phyloP scores from a whole-genome alignment of 2,888 invertebrate genomes.

The Tanytarsus gracilentus region DNA sequence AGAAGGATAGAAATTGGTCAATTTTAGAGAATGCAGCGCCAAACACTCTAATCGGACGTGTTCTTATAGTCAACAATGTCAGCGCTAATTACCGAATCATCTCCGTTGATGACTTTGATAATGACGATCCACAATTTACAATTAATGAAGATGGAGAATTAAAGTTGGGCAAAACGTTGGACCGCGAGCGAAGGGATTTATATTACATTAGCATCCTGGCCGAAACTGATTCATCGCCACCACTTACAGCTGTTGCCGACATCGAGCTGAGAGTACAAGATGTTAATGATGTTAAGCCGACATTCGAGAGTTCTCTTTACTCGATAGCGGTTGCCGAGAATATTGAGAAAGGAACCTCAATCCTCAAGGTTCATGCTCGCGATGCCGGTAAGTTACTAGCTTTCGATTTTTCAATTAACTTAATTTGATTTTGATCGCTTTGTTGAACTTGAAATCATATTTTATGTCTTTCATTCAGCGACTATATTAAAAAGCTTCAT shows the following conservation, averaged over 20 bases:
- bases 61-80: constrained; percentile 50
- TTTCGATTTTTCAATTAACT: not conserved
- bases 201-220: constrained; percentile 64
- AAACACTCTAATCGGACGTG: constrained; percentile 57
- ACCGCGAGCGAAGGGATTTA: constrained; percentile 61
- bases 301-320: constrained; percentile 78
- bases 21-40: constrained; percentile 65
- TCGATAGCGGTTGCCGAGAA: constrained; percentile 72
- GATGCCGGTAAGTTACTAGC: constrained; percentile 33
- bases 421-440: not conserved
- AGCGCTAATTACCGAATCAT: constrained; percentile 54
- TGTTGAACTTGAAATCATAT: not conserved
- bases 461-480: no score
- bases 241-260: constrained; percentile 59
- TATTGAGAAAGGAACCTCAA: constrained; percentile 63
- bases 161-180: constrained; percentile 61
- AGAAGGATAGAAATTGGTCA: constrained; percentile 67
- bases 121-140: constrained; percentile 52
- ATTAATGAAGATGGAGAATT: constrained; percentile 66
- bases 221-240: constrained; percentile 62
- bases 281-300: constrained; percentile 82
- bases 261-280: constrained; percentile 75
- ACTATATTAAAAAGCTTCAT: no score
- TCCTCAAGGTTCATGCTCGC: constrained; percentile 55
- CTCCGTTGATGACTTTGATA: constrained; percentile 50